Base-by-base conservation (phyloP, 2,113 vertebrate genomes). In the Larimichthys polyactis region DNA sequence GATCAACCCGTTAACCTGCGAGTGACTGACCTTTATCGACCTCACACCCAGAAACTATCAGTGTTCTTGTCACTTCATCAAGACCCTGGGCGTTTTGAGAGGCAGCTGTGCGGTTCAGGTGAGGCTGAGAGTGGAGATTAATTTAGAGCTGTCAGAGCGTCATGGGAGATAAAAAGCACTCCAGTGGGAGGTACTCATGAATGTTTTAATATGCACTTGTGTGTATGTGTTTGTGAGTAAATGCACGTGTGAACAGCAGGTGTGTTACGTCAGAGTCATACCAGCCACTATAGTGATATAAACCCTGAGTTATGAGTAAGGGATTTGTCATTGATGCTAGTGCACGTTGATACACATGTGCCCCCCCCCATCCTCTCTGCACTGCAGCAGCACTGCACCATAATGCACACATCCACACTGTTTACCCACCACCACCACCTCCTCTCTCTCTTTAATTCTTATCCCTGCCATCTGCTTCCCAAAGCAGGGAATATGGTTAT, bases 271-370 rank as follows among this genome's bases (percentile, higher is more conserved):
- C 84, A 90, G 51, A 40, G 75, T 75, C 75, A 74, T 80, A 78
- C 69, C 73, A 81, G 22, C 80, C 75, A 17, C 24, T 73, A 60
- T 82, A 75, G 51, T 81, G 71, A 67, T 75, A 82, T 81, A 79
- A 87, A 52, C 77, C 29, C 24, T 64, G 55, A 70, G 69, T 85
- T 84, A 85, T 86, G 87, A 91, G 81, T 76, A 67, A 87, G 71
- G 72, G 89, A 91, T 92, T 91, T 90, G 78, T 87, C 86, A 90
- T 82, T 90, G 79, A 90, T 8, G 58, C 71, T 75, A 36, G 83
- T 75, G 90, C 92, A 94, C 89, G 86, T 92, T 94, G 88, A 78
- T 78, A 60, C 86, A 87, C 92, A 91, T 90, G 89, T 91, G 92
- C 82, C 12, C 72, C 76, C 81, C 63, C n/a, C 11, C 22, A 0